Base-by-base conservation (phyloP, 2,888 invertebrate species). In the Sylvicola cinctus region DNA sequence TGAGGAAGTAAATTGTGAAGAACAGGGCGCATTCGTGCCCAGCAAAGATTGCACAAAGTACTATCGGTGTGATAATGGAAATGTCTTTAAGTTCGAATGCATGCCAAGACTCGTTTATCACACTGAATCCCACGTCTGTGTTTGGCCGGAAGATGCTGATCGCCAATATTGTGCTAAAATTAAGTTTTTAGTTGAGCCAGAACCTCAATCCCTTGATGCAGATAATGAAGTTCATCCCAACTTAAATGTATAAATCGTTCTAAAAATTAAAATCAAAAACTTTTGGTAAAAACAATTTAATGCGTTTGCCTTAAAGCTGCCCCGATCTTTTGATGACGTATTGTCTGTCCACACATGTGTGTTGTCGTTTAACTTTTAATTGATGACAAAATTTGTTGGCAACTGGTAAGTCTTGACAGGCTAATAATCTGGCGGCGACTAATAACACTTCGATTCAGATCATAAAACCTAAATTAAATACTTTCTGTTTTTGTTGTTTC, bases 11-110 rank as follows among this genome's bases (percentile, higher is more conserved):
- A 50, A 58, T 8, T 59, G 58, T 39, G 62, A 61, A 16, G 33
- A 34, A 16, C 36, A 39, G 3, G 44, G 14, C 7, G 31, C 10
- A 20, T 20, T 20, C 8, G 20, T 20, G 4, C 20, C 20, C 20
- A 20, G 20, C 20, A 20, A 20, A 8, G 20, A 20, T 20, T 20
- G 20, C 20, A 20, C 20, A 4, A 20, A 20, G 83, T 88, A 84
- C 48, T 85, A 79, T 61, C 74, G 83, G 39, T 88, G 88, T 50
- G 77, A 78, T 15, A 74, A 81, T 50, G 83, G 79, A 4, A 70
- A 73, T 47, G 71, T 75, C 3, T 58, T 73, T 32, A 69, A 70
- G 43, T 79, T 80, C 49, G 62, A 65, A 11, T 88, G 88, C 49
- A 68, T 70, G 41, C 61, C 68, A 0, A 79, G 78, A 16, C 74